A percentile compares a stretch with the other conserved stretches of the same genome.
phyloP scores from a whole-genome alignment of 2,797 vertebrate genomes.

The Syngnathus acus region DNA sequence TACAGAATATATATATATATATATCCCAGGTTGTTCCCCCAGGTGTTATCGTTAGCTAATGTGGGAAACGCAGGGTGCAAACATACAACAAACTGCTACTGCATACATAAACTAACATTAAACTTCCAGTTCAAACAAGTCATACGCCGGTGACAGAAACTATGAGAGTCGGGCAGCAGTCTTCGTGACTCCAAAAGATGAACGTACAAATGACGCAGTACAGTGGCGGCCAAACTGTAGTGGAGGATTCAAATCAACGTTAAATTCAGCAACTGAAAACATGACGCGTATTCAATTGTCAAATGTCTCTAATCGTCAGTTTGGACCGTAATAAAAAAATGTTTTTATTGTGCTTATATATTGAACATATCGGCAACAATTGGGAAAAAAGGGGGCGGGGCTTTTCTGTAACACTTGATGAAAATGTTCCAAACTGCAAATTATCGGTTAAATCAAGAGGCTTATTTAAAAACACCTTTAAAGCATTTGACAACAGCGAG shows the following conservation, averaged over 20 bases:
- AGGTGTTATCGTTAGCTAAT: too few relatives aligned
- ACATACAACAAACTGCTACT: too few relatives aligned
- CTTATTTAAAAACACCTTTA: conserved; percentile 28
- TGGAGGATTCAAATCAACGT: not conserved
- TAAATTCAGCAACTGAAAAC: not conserved
- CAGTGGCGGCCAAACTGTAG: not conserved
- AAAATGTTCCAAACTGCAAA: not conserved
- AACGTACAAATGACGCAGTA: too few relatives aligned
- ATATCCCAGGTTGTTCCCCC: too few relatives aligned
- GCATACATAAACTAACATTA: too few relatives aligned
- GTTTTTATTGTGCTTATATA: not conserved
- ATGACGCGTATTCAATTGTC: not conserved
- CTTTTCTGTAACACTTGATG: not conserved
- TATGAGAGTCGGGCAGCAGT: not conserved
- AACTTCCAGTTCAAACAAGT: not conserved
- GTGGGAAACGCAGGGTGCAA: too few relatives aligned
- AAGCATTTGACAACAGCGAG: not conserved
- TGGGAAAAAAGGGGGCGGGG: not conserved
- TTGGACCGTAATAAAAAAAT: not conserved
- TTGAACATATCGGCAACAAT: not conserved
- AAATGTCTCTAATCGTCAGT: not conserved
- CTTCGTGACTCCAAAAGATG: not conserved
- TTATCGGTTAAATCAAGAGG: conserved; percentile 25
- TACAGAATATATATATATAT: too few relatives aligned
- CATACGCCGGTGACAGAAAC: not conserved